A percentile compares a stretch with the other conserved stretches of the same genome.
phyloP scores from a whole-genome alignment of 1,140 invertebrate species.

The Agrilus planipennis region DNA sequence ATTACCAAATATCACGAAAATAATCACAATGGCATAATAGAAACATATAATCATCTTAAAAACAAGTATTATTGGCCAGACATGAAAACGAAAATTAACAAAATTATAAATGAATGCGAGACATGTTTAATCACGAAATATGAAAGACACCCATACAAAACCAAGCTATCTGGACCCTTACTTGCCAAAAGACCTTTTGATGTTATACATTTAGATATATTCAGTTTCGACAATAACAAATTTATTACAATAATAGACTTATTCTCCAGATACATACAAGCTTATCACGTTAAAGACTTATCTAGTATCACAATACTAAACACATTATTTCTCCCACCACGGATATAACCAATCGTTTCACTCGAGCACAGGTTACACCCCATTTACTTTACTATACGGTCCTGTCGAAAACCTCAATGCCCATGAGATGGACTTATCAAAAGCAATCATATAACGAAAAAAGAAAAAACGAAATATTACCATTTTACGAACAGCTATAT shows the following conservation, averaged over 20 bases:
- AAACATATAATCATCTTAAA: slow-evolving; percentile 11
- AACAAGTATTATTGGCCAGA: slow-evolving; percentile 14
- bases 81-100: slow-evolving; percentile 12
- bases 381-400: slow-evolving; percentile 1
- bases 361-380: background rate
- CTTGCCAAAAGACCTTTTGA: slow-evolving; percentile 21
- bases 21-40: slow-evolving; percentile 14
- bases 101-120: slow-evolving; percentile 15
- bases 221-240: slow-evolving; percentile 14
- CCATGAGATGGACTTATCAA: slow-evolving; percentile 1
- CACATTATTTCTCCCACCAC: slow-evolving; percentile 1
- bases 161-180: slow-evolving; percentile 10
- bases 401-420: background rate
- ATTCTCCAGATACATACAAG: background rate
- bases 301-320: slow-evolving; percentile 2
- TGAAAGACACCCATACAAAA: slow-evolving; percentile 13
- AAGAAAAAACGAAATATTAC: background rate
- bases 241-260: slow-evolving; percentile 16
- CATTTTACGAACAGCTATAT: background rate
- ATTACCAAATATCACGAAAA: slow-evolving; percentile 2
- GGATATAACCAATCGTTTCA: slow-evolving; percentile 1
- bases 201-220: slow-evolving; percentile 20
- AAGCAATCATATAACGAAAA: background rate
- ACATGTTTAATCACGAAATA: slow-evolving; percentile 15
- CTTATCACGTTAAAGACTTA: background rate